These are phyloP conservation scores for Osmerus mordax DNA, from an alignment of 2,113 vertebrate species.

Conservation along the genomic window DNA sequence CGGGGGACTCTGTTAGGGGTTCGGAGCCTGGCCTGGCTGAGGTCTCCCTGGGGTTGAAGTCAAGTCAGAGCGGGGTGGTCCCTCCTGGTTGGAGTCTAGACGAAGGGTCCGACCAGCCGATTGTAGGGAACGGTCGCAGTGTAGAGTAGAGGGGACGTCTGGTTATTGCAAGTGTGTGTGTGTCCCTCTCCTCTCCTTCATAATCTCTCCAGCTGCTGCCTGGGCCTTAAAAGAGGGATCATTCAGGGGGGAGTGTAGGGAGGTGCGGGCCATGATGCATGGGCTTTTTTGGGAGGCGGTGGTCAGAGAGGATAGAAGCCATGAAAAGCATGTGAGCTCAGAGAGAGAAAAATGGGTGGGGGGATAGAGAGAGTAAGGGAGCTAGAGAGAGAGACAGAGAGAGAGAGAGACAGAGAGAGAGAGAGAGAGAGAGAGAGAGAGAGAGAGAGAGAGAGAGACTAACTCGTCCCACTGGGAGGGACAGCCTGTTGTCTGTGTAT, in stretches of 20 bases:
- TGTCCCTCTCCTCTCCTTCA: constrained; percentile 58
- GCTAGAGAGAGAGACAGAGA: constrained; percentile 37
- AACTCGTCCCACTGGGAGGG: not conserved
- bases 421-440: not conserved
- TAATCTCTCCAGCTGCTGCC: constrained; percentile 73
- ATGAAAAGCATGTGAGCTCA: constrained; percentile 91
- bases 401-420: not conserved
- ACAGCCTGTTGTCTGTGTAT: not conserved
- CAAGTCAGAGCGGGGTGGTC: not conserved
- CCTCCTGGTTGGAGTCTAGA: not conserved
- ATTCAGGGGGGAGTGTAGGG: constrained; percentile 66
- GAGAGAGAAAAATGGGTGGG: constrained; percentile 72
- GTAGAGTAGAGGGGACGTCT: not conserved
- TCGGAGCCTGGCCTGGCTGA: not conserved
- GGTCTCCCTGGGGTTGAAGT: not conserved
- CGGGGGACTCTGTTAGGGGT: no score
- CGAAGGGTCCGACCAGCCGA: not conserved
- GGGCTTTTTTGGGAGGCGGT: constrained; percentile 88
- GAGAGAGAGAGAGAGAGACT: not conserved
- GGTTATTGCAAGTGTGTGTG: not conserved
- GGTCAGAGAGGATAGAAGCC: constrained; percentile 85
- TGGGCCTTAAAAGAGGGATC: constrained; percentile 83
- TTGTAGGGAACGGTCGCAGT: not conserved
- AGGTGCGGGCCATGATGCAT: constrained; percentile 84
- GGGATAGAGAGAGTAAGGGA: constrained; percentile 60